phyloP scores from a whole-genome alignment of 2,113 vertebrate species.

The Oxygymnocypris stewartii region DNA sequence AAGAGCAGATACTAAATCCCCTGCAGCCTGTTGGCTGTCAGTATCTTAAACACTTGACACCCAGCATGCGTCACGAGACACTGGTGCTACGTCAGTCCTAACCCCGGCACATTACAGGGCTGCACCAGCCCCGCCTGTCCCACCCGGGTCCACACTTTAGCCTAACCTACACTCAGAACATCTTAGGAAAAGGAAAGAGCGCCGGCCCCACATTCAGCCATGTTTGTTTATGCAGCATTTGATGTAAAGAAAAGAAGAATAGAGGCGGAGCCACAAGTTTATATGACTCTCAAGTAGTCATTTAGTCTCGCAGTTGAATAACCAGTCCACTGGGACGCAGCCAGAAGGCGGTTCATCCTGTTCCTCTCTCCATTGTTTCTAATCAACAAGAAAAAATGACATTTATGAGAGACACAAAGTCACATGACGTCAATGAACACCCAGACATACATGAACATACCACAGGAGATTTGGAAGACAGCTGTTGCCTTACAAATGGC shows the following conservation, averaged over 20 bases:
- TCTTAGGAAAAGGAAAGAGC: neutral
- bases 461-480: conserved; percentile 37
- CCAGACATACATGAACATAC: conserved; percentile 14
- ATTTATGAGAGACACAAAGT: conserved; percentile 6
- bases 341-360: conserved; percentile 35
- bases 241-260: neutral
- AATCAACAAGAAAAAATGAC: conserved; percentile 42
- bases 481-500: conserved; percentile 6
- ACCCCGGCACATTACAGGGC: conserved; percentile 66
- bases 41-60: conserved; percentile 66
- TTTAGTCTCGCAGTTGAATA: conserved; percentile 29
- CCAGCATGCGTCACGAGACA: conserved; percentile 67
- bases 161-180: conserved; percentile 7
- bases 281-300: neutral
- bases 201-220: neutral
- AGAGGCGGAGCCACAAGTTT: neutral
- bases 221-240: neutral
- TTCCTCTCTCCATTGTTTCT: conserved; percentile 59
- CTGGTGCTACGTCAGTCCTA: conserved; percentile 67
- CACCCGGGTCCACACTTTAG: neutral
- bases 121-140: neutral
- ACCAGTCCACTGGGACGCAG: conserved; percentile 41
- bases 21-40: conserved; percentile 62
- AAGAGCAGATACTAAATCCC: conserved; percentile 56
- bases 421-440: conserved; percentile 30